These are phyloP conservation scores for Xerus rutilus DNA, from an alignment of 2,797 vertebrate species.

Conservation along the genomic window DNA sequence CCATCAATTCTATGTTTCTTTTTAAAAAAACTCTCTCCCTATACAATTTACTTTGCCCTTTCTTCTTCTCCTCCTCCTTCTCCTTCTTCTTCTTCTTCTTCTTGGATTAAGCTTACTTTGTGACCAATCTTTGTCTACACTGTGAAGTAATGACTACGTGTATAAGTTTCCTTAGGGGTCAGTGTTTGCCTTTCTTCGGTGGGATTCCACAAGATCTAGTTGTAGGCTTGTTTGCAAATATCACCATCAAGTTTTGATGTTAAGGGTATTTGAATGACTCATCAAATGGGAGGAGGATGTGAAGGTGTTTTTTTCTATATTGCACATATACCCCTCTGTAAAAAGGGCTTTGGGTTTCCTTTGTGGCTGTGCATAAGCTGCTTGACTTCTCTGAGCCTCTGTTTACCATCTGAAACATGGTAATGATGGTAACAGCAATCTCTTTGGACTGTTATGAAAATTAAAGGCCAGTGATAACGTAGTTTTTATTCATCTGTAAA, in stretches of 20 bases:
- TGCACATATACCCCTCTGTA: background rate
- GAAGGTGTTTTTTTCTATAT: background rate
- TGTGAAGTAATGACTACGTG: slow-evolving; percentile 54
- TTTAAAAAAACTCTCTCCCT: slow-evolving; percentile 69
- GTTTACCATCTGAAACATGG: slow-evolving; percentile 1
- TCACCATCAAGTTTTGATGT: background rate
- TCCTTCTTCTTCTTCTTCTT: background rate
- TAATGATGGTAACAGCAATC: background rate
- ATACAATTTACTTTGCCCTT: slow-evolving; percentile 54
- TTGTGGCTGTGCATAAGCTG: background rate
- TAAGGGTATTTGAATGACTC: background rate
- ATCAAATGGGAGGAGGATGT: background rate
- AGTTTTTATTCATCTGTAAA: slow-evolving; percentile 46
- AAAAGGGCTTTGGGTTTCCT: background rate
- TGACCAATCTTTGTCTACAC: slow-evolving; percentile 54
- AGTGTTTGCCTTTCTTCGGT: slow-evolving; percentile 12
- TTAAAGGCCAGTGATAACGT: background rate
- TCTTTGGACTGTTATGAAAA: background rate
- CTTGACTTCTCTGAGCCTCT: background rate
- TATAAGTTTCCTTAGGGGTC: slow-evolving; percentile 19
- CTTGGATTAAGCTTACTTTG: slow-evolving; percentile 65
- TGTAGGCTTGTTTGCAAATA: background rate
- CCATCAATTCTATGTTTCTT: slow-evolving; percentile 67
- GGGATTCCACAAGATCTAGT: background rate
- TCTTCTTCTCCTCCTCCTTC: background rate